Percentiles rank a stretch among this genome's conserved stretches.
phyloP scores from a whole-genome alignment of 2,888 invertebrate genomes.

The Aproaerema taeniolella region DNA sequence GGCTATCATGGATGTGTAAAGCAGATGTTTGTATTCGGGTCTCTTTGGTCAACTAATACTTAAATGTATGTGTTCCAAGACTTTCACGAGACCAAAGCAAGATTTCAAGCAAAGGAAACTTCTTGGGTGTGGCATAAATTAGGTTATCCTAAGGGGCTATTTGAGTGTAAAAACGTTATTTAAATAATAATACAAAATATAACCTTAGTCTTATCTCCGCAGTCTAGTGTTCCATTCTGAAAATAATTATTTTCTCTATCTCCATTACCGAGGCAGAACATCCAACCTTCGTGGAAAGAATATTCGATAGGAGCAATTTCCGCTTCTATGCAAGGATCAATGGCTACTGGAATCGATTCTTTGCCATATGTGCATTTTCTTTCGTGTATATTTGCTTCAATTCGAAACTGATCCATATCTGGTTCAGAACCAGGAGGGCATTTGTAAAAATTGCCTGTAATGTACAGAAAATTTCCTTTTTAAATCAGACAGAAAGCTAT shows the following conservation, averaged over 20 bases:
- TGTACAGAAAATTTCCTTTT: too few relatives aligned
- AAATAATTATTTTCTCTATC: slow-evolving; percentile 68
- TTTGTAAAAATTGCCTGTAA: slow-evolving; percentile 56
- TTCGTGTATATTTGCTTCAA: slow-evolving; percentile 66
- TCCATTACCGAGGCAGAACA: slow-evolving; percentile 67
- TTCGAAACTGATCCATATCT: slow-evolving; percentile 55
- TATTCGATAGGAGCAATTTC: slow-evolving; percentile 67
- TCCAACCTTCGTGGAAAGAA: slow-evolving; percentile 69
- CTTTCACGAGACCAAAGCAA: too few relatives aligned
- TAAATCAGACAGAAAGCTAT: too few relatives aligned
- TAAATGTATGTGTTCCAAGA: too few relatives aligned
- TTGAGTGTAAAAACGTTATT: too few relatives aligned
- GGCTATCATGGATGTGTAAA: too few relatives aligned
- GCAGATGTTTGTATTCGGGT: too few relatives aligned
- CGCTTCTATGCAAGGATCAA: slow-evolving; percentile 69
- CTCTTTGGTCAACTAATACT: too few relatives aligned
- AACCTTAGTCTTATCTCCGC: slow-evolving; percentile 67
- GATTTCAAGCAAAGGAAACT: too few relatives aligned
- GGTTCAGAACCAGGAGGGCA: slow-evolving; percentile 64
- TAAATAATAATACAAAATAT: too few relatives aligned
- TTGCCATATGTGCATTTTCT: slow-evolving; percentile 58
- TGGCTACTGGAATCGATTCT: slow-evolving; percentile 40
- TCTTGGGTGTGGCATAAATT: too few relatives aligned
- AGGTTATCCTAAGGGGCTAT: too few relatives aligned
- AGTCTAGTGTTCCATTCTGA: slow-evolving; percentile 64